Conservation (phyloP, 1,140 invertebrate genomes). For the Zeugodacus cucurbitae region DNA sequence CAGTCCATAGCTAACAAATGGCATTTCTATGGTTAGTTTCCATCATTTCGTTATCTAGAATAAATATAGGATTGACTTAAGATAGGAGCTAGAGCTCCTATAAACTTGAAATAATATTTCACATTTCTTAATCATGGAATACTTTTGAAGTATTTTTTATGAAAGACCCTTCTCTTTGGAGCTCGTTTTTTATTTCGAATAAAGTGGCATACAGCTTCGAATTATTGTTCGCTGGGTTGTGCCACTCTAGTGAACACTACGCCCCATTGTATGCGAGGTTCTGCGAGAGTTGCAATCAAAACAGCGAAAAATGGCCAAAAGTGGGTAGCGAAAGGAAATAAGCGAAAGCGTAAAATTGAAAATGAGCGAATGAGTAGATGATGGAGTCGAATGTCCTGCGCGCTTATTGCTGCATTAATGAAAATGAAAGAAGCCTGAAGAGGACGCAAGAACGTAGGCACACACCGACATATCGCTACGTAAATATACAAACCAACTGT, state of each 20-base stretch:
- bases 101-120: too few species aligned
- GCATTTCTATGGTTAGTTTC: too few species aligned
- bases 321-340: background rate
- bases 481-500: background rate
- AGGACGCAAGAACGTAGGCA: background rate
- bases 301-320: background rate
- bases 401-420: background rate
- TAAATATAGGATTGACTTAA: too few species aligned
- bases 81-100: too few species aligned
- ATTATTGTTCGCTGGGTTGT: too few species aligned
- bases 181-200: too few species aligned
- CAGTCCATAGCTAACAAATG: too few species aligned
- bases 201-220: background rate
- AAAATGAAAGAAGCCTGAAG: background rate
- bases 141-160: too few species aligned
- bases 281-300: background rate
- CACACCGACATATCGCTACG: too few species aligned
- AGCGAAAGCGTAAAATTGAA: background rate
- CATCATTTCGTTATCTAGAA: too few species aligned
- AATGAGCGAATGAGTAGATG: background rate
- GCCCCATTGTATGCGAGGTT: background rate
- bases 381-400: background rate
- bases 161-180: too few species aligned
- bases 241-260: background rate
- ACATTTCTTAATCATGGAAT: too few species aligned